Evolutionary conservation across 2,797 vertebrate genomes (phyloP).

Genomic region (Myripristis murdjan): DNA sequence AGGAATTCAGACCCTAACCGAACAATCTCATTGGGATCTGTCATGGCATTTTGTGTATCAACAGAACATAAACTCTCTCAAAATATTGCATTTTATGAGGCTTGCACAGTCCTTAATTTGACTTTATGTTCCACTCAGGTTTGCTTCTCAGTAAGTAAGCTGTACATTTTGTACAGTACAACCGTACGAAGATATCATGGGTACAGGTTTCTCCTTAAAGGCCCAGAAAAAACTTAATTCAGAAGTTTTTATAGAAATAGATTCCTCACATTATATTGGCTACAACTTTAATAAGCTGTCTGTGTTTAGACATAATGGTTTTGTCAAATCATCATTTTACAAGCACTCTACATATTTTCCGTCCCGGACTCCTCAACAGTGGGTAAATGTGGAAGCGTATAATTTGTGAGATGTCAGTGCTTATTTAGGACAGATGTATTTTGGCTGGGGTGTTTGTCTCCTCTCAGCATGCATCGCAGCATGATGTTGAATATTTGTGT

Average conservation of each 20-base stretch:
- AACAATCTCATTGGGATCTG: neutral
- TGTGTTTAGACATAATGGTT: constrained; percentile 75
- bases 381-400: constrained; percentile 81
- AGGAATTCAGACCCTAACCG: too few relatives aligned
- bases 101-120: neutral
- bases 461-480: constrained; percentile 64
- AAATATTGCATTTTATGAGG: constrained; percentile 14
- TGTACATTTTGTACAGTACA: too few relatives aligned
- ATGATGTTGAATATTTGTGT: constrained; percentile 62
- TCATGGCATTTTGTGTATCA: constrained; percentile 1
- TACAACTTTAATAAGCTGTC: constrained; percentile 66
- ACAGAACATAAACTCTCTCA: neutral
- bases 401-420: constrained; percentile 80
- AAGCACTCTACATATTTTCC: constrained; percentile 73
- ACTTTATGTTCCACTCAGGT: constrained; percentile 17
- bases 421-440: constrained; percentile 86
- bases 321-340: constrained; percentile 79
- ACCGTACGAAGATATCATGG: constrained; percentile 17
- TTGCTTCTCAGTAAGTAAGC: neutral
- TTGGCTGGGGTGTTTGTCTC: constrained; percentile 77
- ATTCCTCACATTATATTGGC: constrained; percentile 47
- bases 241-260: constrained; percentile 47
- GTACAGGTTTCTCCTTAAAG: constrained; percentile 2
- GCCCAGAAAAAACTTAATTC: constrained; percentile 10
- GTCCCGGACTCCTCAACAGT: constrained; percentile 68